Evolutionary conservation across 2,113 vertebrate species (phyloP).

Genomic region (Ceuthmochares aereus): DNA sequence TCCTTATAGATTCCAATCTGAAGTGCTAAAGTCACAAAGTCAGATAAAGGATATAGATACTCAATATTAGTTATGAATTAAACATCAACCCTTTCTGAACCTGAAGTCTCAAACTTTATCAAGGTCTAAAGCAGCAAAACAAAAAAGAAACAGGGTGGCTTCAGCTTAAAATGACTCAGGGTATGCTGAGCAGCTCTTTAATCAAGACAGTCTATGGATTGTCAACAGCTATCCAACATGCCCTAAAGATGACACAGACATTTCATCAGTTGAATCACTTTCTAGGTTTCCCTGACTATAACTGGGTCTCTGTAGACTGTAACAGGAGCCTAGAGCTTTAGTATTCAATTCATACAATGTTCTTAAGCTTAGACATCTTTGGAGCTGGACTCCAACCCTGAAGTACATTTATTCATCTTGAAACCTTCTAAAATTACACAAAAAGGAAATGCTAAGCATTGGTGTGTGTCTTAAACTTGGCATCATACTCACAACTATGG

Average conservation of each 20-base stretch:
- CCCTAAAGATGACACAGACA: background rate
- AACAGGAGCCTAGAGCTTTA: background rate
- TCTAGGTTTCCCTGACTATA: background rate
- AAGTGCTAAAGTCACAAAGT: background rate
- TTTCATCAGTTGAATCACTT: background rate
- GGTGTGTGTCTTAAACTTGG: background rate
- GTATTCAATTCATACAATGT: background rate
- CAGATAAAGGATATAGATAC: background rate
- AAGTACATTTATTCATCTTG: background rate
- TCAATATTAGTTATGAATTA: background rate
- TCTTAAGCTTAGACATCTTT: background rate
- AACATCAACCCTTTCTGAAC: background rate
- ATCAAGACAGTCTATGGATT: background rate
- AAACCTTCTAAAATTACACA: background rate
- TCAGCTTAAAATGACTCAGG: background rate
- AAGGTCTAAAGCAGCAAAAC: background rate
- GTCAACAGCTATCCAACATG: background rate
- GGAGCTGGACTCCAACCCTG: background rate
- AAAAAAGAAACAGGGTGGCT: background rate
- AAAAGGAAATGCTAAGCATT: background rate
- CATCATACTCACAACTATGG: fast-evolving
- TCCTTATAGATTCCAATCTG: background rate
- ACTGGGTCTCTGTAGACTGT: background rate
- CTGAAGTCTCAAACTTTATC: background rate
- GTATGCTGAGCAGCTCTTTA: background rate